Conservation (phyloP, 1,140 invertebrate species). For the Dendroctonus ponderosae region DNA sequence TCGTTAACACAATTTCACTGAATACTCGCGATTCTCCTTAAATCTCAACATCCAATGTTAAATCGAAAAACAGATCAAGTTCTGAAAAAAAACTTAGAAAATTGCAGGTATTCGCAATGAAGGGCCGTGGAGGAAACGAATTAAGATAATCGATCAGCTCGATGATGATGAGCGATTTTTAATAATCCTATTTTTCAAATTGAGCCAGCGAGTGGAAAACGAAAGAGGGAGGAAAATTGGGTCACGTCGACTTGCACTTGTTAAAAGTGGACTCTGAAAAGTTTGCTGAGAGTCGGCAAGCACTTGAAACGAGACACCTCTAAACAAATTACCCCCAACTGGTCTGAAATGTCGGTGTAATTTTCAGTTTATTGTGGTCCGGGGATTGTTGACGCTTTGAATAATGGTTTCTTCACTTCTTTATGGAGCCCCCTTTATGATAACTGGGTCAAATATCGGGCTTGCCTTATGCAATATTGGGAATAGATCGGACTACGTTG, state of each 20-base stretch:
- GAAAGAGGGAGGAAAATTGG: constrained; percentile 19
- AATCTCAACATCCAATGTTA: too few relatives aligned
- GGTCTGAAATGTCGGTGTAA: constrained; percentile 12
- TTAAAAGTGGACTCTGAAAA: constrained; percentile 18
- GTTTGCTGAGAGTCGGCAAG: constrained; percentile 18
- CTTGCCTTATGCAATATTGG: too few relatives aligned
- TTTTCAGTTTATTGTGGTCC: constrained; percentile 17
- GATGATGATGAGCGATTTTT: not conserved
- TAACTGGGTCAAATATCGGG: too few relatives aligned
- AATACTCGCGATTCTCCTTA: too few relatives aligned
- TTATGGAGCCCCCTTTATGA: too few relatives aligned
- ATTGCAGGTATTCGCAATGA: not conserved
- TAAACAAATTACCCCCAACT: constrained; percentile 23
- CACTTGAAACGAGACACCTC: constrained; percentile 21
- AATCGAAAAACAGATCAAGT: not conserved
- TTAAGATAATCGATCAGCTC: not conserved
- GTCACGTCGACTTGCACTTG: constrained; percentile 22
- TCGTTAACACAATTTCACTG: too few relatives aligned
- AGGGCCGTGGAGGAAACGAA: not conserved
- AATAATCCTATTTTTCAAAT: constrained; percentile 5
- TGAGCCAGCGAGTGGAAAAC: constrained; percentile 10
- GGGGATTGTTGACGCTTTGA: constrained; percentile 5
- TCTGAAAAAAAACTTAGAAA: not conserved
- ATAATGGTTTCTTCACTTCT: constrained; percentile 8
- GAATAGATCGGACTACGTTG: too few relatives aligned